These are phyloP conservation scores for Drosophila parabipectinata DNA, from an alignment of 1,140 invertebrate species.

Conservation along the genomic window DNA sequence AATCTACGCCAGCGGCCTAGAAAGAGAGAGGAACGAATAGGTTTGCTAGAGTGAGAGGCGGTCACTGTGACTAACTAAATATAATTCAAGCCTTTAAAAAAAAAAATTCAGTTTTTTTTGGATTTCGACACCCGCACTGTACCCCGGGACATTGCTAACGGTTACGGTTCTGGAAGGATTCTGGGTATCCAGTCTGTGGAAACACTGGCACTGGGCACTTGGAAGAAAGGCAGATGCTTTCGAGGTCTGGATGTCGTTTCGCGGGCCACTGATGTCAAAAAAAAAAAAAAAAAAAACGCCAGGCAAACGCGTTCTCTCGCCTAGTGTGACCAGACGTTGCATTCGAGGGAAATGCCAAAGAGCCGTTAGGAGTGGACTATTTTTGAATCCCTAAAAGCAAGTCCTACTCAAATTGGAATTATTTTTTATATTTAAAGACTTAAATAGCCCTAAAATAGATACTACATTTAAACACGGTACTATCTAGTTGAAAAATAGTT, in stretches of 20 bases:
- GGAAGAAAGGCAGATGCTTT: background rate
- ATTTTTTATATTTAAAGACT: too few relatives aligned
- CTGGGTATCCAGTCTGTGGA: too few relatives aligned
- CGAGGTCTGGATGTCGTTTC: background rate
- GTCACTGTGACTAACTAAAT: background rate
- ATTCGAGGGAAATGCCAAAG: background rate
- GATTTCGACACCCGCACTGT: background rate
- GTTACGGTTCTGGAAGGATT: background rate
- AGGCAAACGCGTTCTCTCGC: background rate
- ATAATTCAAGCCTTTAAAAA: background rate
- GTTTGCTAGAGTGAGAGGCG: background rate
- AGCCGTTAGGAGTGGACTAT: background rate
- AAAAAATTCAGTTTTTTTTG: background rate
- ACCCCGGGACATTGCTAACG: too few relatives aligned
- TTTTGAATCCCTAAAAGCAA: background rate
- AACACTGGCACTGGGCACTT: background rate
- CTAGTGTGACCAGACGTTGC: background rate
- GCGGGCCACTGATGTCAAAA: conserved; percentile 8
- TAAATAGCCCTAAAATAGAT: too few relatives aligned
- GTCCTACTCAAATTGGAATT: too few relatives aligned
- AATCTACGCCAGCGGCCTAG: background rate
- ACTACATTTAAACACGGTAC: too few relatives aligned
- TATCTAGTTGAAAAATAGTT: too few relatives aligned
- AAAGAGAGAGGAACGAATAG: background rate
- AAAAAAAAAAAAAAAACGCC: background rate